Base-by-base conservation (phyloP, 1,140 invertebrate species). In the Helicoverpa zea region DNA sequence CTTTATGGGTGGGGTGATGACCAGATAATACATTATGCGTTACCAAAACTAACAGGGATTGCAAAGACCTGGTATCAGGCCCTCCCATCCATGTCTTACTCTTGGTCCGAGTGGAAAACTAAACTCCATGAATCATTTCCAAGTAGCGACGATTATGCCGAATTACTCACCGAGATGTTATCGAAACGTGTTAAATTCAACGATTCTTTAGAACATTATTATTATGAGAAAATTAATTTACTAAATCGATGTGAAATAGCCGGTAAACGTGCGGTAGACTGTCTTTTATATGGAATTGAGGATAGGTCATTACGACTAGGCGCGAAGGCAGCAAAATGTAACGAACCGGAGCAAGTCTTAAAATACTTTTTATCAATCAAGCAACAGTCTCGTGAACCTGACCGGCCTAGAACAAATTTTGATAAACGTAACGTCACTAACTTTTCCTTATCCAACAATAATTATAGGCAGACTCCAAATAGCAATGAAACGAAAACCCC, bases 121-220 rank as follows among this genome's bases (percentile, higher is more conserved):
- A 23, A 23, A 23, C 23, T 23, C 23, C 23, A 23, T 1, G 23
- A 23, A 23, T 23, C 23, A 23, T 23, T 23, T 23, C 23, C 23
- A 23, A 23, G 23, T 23, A 54, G 51, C 14, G 51, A 83, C 43
- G 81, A 82, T 54, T 83, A 81, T 35, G 79, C 82, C 2, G 77
- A 79, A 61, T 10, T 79, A n/a, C 47, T 79, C 35, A 81, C 68
- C 7, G 81, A 84, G 51, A 86, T 86, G 83, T 58, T 86, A 12
- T 51, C 54, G 14, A 81, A 82, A 74, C 54, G 70, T n/a, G 83
- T 76, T 3, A 80, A 70, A 18, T 84, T 83, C 70, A 80, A 80
- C 5, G 86, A 86, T 14, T 81, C 80, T 0, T 59, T 86, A 12
- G 86, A 87, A 58, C 70, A 79, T 16, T 86, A 87, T 64, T 87